Conservation (phyloP, 2,113 vertebrate species). For the Climacteris rufus region DNA sequence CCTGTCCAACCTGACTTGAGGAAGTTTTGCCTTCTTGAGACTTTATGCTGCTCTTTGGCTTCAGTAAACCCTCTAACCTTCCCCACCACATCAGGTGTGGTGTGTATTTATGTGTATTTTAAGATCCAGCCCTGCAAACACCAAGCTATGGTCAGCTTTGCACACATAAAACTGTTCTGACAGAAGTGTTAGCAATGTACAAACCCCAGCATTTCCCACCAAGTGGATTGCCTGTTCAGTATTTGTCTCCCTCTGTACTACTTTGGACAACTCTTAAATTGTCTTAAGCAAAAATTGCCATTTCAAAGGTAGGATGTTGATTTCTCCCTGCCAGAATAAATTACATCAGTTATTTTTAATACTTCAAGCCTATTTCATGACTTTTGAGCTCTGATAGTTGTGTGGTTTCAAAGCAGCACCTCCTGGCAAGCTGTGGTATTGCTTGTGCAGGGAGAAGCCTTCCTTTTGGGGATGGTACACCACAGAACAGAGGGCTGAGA, state of each 20-base stretch:
- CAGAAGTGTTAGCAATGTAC: background rate
- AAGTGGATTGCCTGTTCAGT: background rate
- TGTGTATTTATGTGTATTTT: background rate
- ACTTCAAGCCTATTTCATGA: too few relatives aligned
- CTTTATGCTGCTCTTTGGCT: background rate
- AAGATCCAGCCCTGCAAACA: background rate
- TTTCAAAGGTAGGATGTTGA: background rate
- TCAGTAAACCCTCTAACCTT: background rate
- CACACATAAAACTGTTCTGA: background rate
- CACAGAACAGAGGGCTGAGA: background rate
- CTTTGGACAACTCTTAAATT: background rate
- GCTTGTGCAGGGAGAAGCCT: background rate
- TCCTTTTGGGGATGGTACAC: too few relatives aligned
- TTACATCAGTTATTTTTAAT: background rate
- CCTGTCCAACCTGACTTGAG: background rate
- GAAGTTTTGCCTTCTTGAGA: background rate
- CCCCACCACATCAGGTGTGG: background rate
- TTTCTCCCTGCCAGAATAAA: background rate
- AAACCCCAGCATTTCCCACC: background rate
- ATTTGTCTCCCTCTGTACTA: background rate
- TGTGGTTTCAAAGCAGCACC: conserved; percentile 25
- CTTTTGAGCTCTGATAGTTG: background rate
- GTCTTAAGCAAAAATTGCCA: background rate
- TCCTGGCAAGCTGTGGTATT: conserved; percentile 34
- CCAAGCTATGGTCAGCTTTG: background rate